phyloP scores from a whole-genome alignment of 1,140 invertebrate species.

The Plodia interpunctella region DNA sequence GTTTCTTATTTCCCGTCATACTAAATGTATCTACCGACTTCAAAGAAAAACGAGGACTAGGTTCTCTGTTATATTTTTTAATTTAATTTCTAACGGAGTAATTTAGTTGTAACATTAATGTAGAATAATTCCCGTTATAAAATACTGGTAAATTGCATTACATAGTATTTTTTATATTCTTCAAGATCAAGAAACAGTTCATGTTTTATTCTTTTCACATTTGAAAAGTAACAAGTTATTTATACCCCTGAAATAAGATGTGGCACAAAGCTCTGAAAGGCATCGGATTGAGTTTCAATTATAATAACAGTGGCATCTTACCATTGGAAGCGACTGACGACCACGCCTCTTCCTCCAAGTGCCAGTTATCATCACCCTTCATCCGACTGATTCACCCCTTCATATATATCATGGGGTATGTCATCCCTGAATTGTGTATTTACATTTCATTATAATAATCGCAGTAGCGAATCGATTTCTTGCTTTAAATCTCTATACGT shows the following conservation, averaged over 20 bases:
- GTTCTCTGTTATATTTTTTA: too few relatives aligned
- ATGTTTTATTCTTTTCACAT: neutral
- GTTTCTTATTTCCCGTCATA: too few relatives aligned
- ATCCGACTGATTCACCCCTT: conserved; percentile 21
- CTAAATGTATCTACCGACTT: too few relatives aligned
- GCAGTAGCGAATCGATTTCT: neutral
- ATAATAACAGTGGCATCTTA: conserved; percentile 31
- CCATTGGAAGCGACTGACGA: conserved; percentile 54
- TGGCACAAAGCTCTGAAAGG: conserved; percentile 7
- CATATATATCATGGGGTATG: neutral
- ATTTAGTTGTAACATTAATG: too few relatives aligned
- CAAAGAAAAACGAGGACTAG: too few relatives aligned
- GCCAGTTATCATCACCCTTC: conserved; percentile 54
- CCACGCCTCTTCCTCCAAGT: conserved; percentile 65
- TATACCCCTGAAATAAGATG: neutral
- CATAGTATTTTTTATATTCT: too few relatives aligned
- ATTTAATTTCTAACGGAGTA: too few relatives aligned
- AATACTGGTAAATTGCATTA: too few relatives aligned
- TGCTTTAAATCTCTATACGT: neutral
- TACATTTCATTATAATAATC: too few relatives aligned
- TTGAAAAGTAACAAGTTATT: neutral
- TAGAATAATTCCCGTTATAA: too few relatives aligned
- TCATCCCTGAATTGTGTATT: neutral
- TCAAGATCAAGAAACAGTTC: too few relatives aligned
- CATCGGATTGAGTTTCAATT: conserved; percentile 31